Percentiles rank a stretch among this genome's conserved stretches.
Conservation (phyloP, 2,113 vertebrate species). For the Phrynocephalus versicolor region DNA sequence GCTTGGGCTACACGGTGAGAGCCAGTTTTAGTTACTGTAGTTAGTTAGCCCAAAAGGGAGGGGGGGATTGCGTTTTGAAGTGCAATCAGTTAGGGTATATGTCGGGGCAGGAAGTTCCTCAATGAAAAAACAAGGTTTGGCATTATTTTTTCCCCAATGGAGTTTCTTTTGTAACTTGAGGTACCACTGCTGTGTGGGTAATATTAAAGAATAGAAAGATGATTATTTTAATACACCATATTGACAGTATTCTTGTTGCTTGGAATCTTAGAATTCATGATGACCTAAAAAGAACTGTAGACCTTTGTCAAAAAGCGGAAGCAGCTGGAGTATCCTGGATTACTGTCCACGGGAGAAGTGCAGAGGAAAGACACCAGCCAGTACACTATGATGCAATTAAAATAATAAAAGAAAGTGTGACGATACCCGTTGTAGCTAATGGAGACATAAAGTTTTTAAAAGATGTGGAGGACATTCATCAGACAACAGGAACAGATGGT, state of each 20-base stretch:
- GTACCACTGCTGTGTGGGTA: neutral
- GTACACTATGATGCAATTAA: slow-evolving; percentile 94
- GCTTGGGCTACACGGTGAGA: too few relatives aligned
- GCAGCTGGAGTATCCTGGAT: slow-evolving; percentile 94
- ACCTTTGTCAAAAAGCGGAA: slow-evolving; percentile 94
- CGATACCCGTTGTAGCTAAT: slow-evolving; percentile 91
- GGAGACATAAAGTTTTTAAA: slow-evolving; percentile 90
- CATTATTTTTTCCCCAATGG: too few relatives aligned
- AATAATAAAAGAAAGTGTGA: slow-evolving; percentile 89
- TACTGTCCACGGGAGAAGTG: slow-evolving; percentile 91
- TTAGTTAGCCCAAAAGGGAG: too few relatives aligned
- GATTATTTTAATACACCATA: neutral
- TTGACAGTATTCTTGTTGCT: slow-evolving; percentile 32
- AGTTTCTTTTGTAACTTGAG: too few relatives aligned
- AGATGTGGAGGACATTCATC: slow-evolving; percentile 84
- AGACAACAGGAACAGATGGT: slow-evolving; percentile 90
- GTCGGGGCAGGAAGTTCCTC: too few relatives aligned
- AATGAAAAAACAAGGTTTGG: too few relatives aligned
- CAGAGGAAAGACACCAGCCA: slow-evolving; percentile 93
- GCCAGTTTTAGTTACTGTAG: too few relatives aligned
- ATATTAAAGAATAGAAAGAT: neutral
- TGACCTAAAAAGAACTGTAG: slow-evolving; percentile 88
- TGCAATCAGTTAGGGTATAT: too few relatives aligned
- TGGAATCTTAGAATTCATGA: slow-evolving; percentile 86
- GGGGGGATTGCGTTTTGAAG: too few relatives aligned